These are phyloP conservation scores for Cichlasoma orientale DNA, from an alignment of 2,797 vertebrate species.

Conservation along the genomic window DNA sequence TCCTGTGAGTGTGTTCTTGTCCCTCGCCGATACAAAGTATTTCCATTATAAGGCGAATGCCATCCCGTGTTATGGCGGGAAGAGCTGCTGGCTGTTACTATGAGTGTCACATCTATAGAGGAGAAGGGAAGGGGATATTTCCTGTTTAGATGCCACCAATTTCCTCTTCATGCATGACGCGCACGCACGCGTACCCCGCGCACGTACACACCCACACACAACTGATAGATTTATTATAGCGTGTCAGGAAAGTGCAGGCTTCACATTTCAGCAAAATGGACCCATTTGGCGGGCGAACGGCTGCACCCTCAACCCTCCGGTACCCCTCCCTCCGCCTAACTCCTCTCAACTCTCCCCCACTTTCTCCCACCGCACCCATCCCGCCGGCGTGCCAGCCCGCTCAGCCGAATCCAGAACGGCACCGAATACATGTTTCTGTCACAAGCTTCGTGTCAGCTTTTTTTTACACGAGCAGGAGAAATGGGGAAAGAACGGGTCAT, in stretches of 20 bases:
- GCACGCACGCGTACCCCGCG: constrained; percentile 3
- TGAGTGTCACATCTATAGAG: constrained; percentile 70
- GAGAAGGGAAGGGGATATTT: constrained; percentile 65
- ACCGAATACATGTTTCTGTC: constrained; percentile 79
- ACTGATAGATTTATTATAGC: constrained; percentile 79
- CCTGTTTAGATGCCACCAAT: constrained; percentile 74
- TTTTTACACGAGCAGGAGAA: constrained; percentile 62
- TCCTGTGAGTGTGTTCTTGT: constrained; percentile 33
- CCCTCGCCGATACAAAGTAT: constrained; percentile 61
- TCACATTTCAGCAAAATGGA: constrained; percentile 78
- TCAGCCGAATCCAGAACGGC: constrained; percentile 68
- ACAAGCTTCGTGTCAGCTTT: constrained; percentile 75
- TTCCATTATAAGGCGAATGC: constrained; percentile 72
- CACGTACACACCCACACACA: constrained; percentile 35
- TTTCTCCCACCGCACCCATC: constrained; percentile 29
- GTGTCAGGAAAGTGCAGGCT: constrained; percentile 75
- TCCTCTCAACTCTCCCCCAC: constrained; percentile 37
- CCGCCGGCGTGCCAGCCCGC: constrained; percentile 49
- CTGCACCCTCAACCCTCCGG: constrained; percentile 5
- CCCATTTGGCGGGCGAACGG: constrained; percentile 65
- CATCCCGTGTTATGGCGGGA: constrained; percentile 60
- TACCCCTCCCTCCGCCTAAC: constrained; percentile 9
- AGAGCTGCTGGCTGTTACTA: constrained; percentile 54
- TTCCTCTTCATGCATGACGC: constrained; percentile 60
- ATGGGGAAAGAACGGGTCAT: constrained; percentile 69